Evolutionary conservation across 2,113 vertebrate genomes (phyloP).

Genomic region (Brachypodius melanocephalos): DNA sequence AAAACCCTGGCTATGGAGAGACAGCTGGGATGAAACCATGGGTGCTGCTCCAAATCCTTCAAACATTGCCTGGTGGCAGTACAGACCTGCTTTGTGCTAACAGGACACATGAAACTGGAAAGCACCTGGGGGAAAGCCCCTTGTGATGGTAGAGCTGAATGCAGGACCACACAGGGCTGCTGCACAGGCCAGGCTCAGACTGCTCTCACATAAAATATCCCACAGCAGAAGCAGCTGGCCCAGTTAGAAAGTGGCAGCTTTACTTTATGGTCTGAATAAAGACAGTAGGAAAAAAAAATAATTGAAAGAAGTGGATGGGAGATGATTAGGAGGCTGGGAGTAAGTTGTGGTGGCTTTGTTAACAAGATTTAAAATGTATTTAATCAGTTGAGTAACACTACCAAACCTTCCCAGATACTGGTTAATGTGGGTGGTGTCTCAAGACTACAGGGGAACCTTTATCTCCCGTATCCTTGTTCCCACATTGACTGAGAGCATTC

Average conservation of each 20-base stretch:
- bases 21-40: not conserved
- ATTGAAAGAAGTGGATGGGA: not conserved
- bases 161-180: not conserved
- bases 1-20: not conserved
- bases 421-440: not conserved
- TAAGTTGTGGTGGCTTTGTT: not conserved
- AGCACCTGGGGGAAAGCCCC: not conserved
- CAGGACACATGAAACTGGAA: not conserved
- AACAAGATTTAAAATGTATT: not conserved
- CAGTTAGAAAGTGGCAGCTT: not conserved
- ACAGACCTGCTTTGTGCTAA: not conserved
- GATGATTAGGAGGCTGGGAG: not conserved
- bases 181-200: not conserved
- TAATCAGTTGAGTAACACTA: not conserved
- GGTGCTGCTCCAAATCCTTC: not conserved
- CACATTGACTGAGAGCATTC: not conserved
- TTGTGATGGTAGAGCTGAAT: not conserved
- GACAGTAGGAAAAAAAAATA: not conserved
- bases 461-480: not conserved
- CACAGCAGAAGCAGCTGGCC: not conserved
- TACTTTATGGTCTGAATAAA: not conserved
- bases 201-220: not conserved
- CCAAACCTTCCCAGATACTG: not conserved
- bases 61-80: not conserved
- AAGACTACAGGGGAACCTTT: not conserved